Conservation (phyloP, 2,888 invertebrate species). For the Odiellus spinosus region DNA sequence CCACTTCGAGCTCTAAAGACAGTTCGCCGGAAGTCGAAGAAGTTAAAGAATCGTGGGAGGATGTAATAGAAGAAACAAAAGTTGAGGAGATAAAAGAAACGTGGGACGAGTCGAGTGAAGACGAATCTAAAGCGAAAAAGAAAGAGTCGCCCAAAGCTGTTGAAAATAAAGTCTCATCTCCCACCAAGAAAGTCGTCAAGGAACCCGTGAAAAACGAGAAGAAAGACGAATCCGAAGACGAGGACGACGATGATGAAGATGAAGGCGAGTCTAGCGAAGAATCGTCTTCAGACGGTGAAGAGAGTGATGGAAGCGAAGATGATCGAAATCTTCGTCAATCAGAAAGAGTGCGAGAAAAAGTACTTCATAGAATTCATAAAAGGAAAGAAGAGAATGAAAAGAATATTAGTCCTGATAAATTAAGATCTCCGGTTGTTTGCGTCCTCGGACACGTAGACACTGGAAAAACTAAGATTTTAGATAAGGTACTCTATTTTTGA, state of each 20-base stretch:
- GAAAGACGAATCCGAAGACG: conserved; percentile 29
- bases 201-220: conserved; percentile 29
- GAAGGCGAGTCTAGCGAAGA: conserved; percentile 33
- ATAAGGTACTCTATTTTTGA: conserved; percentile 56
- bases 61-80: conserved; percentile 12
- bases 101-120: conserved; percentile 41
- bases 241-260: conserved; percentile 28
- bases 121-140: conserved; percentile 34
- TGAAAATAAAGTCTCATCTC: conserved; percentile 5
- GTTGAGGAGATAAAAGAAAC: conserved; percentile 22
- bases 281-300: conserved; percentile 41
- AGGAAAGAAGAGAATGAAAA: conserved; percentile 52
- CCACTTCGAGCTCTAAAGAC: conserved; percentile 1
- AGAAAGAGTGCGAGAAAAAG: too few species aligned
- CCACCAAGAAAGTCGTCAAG: conserved; percentile 21
- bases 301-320: conserved; percentile 29
- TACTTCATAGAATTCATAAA: conserved; percentile 33
- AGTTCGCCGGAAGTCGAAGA: conserved; percentile 4
- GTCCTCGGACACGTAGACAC: conserved; percentile 99
- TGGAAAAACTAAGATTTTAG: conserved; percentile 96
- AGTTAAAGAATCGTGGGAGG: conserved; percentile 20
- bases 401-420: conserved; percentile 44
- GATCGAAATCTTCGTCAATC: conserved; percentile 7
- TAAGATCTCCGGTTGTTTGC: conserved; percentile 93
- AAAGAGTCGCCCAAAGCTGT: neutral